Evolutionary conservation across 2,888 invertebrate genomes (phyloP), one percentile per base, ranked within the genome.

Genomic region (Eristalis arbustorum): DNA sequence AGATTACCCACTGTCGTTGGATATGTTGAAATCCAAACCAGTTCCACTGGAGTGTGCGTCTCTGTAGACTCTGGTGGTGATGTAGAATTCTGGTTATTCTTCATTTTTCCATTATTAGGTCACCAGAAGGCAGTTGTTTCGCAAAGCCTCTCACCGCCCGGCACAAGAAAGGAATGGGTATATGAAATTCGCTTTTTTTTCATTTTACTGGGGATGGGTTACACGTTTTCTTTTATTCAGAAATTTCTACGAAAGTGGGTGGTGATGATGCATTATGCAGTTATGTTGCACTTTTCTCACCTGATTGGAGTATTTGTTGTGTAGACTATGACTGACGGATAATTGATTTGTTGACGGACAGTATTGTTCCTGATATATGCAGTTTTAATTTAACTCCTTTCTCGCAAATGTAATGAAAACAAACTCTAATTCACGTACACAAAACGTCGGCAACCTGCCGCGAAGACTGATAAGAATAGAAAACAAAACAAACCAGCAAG

Each of bases 101-200:
- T 87, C 83, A 87, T 87, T 83, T 87, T 84, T 87, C 49, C 77
- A 87, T 87, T 87, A 87, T 87, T 83, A 78, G 87, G 87, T 87
- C 87, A 87, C 71, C 56, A 34, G 61, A 82, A 77, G 73, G 68
- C 63, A 69, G 79, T 62, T 64, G 40, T 18, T 49, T 49, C 49
- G 56, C 74, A 49, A 61, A 31, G 2, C 25, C n/a, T 42, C 62
- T 37, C 13, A 31, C 28, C 49, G 68, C 42, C 59, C n/a, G 25
- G 22, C 23, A 8, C 57, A 68, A 14, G 28, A 13, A 2, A 59
- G n/a, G 10, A 80, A 57, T 66, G 37, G 18, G 56, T 10, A 23
- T 28, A 75, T 56, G 61, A 34, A 13, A 23, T 72, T 49, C 23
- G 11, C 57, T 37, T 56, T 13, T n/a, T 72, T 49, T 49, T 61